Evolutionary conservation across 2,888 invertebrate genomes (phyloP).

Genomic region (Omphaloscelis lunosa): DNA sequence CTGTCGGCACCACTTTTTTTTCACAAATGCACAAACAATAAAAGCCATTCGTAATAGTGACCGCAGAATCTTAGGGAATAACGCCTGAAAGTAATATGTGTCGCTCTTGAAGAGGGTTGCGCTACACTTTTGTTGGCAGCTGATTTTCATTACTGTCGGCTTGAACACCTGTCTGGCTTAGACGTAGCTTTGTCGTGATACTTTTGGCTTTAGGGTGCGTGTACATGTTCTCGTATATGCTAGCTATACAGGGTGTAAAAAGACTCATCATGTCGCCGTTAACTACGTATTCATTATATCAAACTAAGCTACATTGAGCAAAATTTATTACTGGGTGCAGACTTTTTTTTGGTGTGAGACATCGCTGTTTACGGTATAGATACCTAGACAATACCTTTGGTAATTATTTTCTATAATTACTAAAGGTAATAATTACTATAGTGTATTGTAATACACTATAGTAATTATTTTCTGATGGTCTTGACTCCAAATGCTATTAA

Average conservation of each 20-base stretch:
- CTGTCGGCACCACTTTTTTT: too few species aligned
- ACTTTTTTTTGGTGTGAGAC: background rate
- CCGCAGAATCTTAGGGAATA: slow-evolving; percentile 46
- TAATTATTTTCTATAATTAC: background rate
- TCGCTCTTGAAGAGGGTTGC: slow-evolving; percentile 65
- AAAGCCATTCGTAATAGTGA: slow-evolving; percentile 44
- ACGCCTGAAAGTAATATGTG: slow-evolving; percentile 64
- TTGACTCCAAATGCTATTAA: background rate
- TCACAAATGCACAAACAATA: slow-evolving; percentile 45
- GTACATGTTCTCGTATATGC: background rate
- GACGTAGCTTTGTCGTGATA: slow-evolving; percentile 55
- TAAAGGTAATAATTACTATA: too few species aligned
- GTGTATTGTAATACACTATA: too few species aligned
- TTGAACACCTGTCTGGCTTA: slow-evolving; percentile 66
- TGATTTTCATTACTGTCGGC: slow-evolving; percentile 68
- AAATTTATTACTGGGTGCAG: background rate
- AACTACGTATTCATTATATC: background rate
- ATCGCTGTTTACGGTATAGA: background rate
- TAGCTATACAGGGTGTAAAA: background rate
- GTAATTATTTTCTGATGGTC: background rate
- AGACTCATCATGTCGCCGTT: background rate
- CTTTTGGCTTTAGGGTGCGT: slow-evolving; percentile 36
- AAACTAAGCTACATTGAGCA: background rate
- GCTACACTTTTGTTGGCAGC: slow-evolving; percentile 59
- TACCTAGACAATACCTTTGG: background rate